Evolutionary conservation across 2,888 invertebrate species (phyloP).

Genomic region (Agrotis ipsilon): DNA sequence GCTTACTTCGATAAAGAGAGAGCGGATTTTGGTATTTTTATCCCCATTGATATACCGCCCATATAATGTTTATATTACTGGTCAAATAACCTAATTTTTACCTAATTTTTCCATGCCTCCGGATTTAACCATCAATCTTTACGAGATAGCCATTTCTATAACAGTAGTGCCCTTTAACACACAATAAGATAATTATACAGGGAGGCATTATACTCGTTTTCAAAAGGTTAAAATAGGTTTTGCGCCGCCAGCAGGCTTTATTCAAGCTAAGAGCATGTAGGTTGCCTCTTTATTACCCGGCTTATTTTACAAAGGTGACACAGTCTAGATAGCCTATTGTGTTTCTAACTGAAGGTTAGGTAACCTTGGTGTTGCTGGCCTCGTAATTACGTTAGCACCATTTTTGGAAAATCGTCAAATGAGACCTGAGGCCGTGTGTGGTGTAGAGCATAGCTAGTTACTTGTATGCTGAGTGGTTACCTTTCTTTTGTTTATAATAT

Average conservation of each 20-base stretch:
- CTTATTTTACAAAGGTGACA: slow-evolving; percentile 23
- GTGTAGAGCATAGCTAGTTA: too few species aligned
- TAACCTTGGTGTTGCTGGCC: background rate
- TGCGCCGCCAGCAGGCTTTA: background rate
- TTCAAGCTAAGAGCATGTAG: background rate
- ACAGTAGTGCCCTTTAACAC: too few species aligned
- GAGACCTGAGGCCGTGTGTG: too few species aligned
- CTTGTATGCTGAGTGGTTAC: too few species aligned
- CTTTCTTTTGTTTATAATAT: too few species aligned
- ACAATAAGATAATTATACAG: background rate
- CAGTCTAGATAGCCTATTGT: slow-evolving; percentile 4
- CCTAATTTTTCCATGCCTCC: too few species aligned
- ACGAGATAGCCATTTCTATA: too few species aligned
- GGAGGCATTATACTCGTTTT: background rate
- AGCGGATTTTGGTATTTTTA: too few species aligned
- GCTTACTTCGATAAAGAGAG: too few species aligned
- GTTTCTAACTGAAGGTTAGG: background rate
- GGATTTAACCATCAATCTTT: background rate
- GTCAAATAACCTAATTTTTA: too few species aligned
- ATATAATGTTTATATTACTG: too few species aligned
- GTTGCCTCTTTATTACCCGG: background rate
- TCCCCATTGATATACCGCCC: too few species aligned
- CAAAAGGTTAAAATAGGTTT: background rate
- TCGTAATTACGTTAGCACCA: background rate
- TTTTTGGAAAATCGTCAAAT: background rate